Evolutionary conservation across 2,888 invertebrate species (phyloP).

Genomic region (Polymixis flavicincta): DNA sequence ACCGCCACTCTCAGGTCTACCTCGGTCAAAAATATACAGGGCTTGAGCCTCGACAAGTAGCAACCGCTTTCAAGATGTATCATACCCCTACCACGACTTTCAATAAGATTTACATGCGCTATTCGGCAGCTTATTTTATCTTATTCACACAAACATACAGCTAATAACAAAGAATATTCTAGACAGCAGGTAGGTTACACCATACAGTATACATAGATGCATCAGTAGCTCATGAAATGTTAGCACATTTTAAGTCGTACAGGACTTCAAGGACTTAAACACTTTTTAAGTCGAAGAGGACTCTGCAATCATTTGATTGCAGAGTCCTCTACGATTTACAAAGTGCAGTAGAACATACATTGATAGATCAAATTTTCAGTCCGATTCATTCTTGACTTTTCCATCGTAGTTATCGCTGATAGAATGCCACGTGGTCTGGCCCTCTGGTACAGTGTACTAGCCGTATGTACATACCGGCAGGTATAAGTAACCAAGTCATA

Average conservation of each 20-base stretch:
- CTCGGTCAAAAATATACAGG: too few relatives aligned
- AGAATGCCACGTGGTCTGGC: too few relatives aligned
- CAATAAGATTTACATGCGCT: neutral
- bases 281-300: too few relatives aligned
- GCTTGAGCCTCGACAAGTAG: too few relatives aligned
- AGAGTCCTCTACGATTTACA: slow-evolving; percentile 2
- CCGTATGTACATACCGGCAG: neutral
- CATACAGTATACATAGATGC: neutral
- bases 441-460: neutral
- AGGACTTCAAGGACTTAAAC: too few relatives aligned
- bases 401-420: neutral
- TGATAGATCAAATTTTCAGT: neutral
- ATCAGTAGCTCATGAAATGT: neutral
- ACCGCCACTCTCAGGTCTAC: too few relatives aligned
- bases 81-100: too few relatives aligned
- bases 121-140: neutral
- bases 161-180: neutral
- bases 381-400: neutral
- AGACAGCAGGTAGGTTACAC: neutral
- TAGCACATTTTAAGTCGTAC: too few relatives aligned
- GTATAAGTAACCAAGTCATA: neutral
- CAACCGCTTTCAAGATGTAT: too few relatives aligned
- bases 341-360: neutral
- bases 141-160: neutral
- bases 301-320: neutral